Conservation (phyloP, 2,797 vertebrate genomes). For the Gila robusta region DNA sequence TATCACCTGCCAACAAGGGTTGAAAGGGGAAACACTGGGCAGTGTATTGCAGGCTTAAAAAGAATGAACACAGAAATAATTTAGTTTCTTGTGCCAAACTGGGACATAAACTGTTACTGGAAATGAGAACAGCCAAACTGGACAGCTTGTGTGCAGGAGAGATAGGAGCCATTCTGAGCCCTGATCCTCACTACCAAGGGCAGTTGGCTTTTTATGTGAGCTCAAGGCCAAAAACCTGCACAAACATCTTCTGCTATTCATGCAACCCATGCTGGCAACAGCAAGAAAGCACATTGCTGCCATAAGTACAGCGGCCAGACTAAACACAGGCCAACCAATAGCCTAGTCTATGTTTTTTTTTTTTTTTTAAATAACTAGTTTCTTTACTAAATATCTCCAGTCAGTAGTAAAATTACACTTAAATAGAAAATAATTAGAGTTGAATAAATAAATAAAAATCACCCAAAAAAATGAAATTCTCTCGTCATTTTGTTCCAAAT, state of each 20-base stretch:
- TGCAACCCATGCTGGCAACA: constrained; percentile 67
- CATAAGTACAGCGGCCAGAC: constrained; percentile 73
- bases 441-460: neutral
- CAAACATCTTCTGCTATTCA: constrained; percentile 31
- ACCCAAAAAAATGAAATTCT: neutral
- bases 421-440: constrained; percentile 22
- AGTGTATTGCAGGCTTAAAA: constrained; percentile 9
- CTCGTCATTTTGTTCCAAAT: neutral
- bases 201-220: constrained; percentile 51
- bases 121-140: constrained; percentile 32
- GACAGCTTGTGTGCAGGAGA: constrained; percentile 35
- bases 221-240: constrained; percentile 27
- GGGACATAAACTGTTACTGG: constrained; percentile 37
- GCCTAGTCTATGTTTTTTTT: neutral
- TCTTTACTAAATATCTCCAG: constrained; percentile 34
- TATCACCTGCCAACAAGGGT: constrained; percentile 11
- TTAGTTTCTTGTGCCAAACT: constrained; percentile 8
- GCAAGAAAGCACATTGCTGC: constrained; percentile 73
- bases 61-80: constrained; percentile 39
- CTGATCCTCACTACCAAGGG: constrained; percentile 48
- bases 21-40: constrained; percentile 2
- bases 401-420: neutral
- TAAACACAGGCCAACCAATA: constrained; percentile 72
- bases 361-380: neutral
- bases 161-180: constrained; percentile 43